These are phyloP conservation scores for Hemiscyllium ocellatum DNA, from an alignment of 2,113 vertebrate species.

Conservation along the genomic window DNA sequence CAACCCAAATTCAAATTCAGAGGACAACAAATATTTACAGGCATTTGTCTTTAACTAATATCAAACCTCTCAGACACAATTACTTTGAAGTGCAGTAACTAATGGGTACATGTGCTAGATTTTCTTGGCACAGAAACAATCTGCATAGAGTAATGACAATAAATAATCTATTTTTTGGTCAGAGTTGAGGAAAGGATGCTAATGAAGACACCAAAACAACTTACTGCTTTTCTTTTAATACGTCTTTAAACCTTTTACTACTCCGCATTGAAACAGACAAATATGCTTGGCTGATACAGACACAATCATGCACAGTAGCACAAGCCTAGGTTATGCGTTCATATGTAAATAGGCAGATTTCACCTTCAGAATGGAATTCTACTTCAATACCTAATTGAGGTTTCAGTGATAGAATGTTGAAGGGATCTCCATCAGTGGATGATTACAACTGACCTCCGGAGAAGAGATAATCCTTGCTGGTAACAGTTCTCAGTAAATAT, in stretches of 20 bases:
- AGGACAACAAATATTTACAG: neutral
- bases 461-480: neutral
- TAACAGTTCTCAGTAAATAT: no score
- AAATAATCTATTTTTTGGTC: neutral
- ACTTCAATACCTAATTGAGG: neutral
- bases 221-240: neutral
- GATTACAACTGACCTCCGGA: neutral
- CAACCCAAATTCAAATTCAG: neutral
- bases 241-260: neutral
- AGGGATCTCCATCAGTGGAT: neutral
- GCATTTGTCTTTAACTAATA: neutral
- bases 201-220: neutral
- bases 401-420: neutral
- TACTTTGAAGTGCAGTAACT: neutral
- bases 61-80: neutral
- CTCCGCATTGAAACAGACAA: neutral
- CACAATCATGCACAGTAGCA: neutral
- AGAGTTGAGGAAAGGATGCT: neutral
- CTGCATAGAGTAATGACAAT: neutral
- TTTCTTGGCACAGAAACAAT: neutral
- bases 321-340: neutral
- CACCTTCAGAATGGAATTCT: neutral
- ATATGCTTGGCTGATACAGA: neutral
- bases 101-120: neutral
- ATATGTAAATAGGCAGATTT: neutral